These are phyloP conservation scores for Pycnonotus jocosus DNA, from an alignment of 2,113 vertebrate genomes.

Conservation along the genomic window DNA sequence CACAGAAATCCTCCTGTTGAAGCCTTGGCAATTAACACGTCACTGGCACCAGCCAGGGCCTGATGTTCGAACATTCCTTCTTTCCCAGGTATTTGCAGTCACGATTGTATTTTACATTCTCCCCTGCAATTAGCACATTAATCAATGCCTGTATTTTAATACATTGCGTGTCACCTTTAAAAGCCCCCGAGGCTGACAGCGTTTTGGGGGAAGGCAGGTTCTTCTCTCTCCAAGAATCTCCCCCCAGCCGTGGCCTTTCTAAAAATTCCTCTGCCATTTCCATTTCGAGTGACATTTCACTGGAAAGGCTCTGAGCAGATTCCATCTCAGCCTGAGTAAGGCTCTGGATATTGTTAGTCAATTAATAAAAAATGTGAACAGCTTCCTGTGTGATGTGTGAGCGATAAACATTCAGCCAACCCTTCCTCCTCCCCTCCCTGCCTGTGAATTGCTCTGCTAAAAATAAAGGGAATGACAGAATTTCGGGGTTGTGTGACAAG, in stretches of 20 bases:
- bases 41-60: neutral
- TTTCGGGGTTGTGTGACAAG: neutral
- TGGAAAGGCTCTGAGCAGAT: neutral
- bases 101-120: neutral
- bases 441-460: constrained; percentile 35
- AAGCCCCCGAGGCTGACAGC: neutral
- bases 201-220: neutral
- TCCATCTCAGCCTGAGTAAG: constrained; percentile 14
- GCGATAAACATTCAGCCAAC: constrained; percentile 1
- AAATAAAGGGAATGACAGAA: constrained; percentile 51
- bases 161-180: neutral
- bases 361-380: constrained; percentile 24
- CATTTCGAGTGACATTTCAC: neutral
- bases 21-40: neutral
- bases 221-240: neutral
- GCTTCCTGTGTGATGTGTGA: constrained; percentile 34
- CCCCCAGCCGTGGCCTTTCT: neutral
- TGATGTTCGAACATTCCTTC: neutral
- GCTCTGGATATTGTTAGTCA: constrained; percentile 32
- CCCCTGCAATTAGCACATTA: neutral
- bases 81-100: neutral
- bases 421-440: constrained; percentile 6
- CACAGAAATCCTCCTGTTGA: neutral
- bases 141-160: neutral
- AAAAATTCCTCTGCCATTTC: neutral